Percentiles rank a stretch among this genome's conserved stretches.
phyloP scores from a whole-genome alignment of 2,888 invertebrate species.

The Emmelina monodactyla region DNA sequence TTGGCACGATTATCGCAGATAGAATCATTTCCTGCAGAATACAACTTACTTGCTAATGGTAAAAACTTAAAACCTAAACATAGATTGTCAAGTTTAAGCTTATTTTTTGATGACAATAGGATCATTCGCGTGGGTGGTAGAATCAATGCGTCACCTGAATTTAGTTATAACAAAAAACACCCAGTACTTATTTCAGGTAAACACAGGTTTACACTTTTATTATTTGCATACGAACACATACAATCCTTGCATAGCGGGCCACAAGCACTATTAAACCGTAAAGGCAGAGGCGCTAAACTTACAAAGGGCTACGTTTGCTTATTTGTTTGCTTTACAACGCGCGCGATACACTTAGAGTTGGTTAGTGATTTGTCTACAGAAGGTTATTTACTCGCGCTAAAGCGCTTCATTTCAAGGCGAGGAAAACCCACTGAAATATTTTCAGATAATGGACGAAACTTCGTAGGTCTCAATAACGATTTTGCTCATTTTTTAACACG shows the following conservation, averaged over 20 bases:
- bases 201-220: background rate
- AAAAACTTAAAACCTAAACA: too few relatives aligned
- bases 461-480: background rate
- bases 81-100: slow-evolving; percentile 7
- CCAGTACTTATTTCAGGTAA: background rate
- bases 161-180: background rate
- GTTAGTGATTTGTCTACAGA: background rate
- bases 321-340: background rate
- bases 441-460: background rate
- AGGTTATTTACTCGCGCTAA: background rate
- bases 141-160: background rate
- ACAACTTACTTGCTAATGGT: too few relatives aligned
- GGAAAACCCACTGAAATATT: background rate
- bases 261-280: background rate
- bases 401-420: background rate
- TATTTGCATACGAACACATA: background rate
- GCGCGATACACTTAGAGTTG: background rate
- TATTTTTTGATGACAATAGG: background rate
- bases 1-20: too few relatives aligned
- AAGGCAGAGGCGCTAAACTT: background rate
- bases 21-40: too few relatives aligned
- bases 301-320: background rate
- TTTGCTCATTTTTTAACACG: too few relatives aligned
- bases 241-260: background rate
- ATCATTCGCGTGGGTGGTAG: background rate